These are phyloP conservation scores for Odontesthes bonariensis DNA, from an alignment of 2,113 vertebrate genomes.

Conservation along the genomic window DNA sequence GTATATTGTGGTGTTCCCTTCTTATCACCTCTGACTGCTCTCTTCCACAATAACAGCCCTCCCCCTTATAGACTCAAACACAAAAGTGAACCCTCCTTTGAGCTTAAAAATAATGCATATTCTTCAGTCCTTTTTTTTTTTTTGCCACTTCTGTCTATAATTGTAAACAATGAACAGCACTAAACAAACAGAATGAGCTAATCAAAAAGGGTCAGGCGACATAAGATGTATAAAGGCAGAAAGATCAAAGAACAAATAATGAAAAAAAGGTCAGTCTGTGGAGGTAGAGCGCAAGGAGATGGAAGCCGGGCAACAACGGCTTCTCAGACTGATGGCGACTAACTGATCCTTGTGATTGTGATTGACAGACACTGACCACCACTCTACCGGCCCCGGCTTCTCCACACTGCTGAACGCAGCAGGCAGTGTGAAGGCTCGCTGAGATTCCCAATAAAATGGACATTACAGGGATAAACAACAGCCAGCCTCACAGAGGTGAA, in stretches of 20 bases:
- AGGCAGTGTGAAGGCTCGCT: constrained; percentile 81
- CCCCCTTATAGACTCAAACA: constrained; percentile 56
- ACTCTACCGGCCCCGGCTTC: constrained; percentile 78
- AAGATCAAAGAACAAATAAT: constrained; percentile 41
- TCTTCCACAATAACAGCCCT: constrained; percentile 57
- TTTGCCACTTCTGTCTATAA: constrained; percentile 10
- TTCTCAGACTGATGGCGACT: constrained; percentile 78
- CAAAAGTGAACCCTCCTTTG: constrained; percentile 50
- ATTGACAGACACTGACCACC: constrained; percentile 85
- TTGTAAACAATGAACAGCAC: constrained; percentile 13
- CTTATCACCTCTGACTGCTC: constrained; percentile 77
- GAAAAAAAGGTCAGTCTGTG: constrained; percentile 32
- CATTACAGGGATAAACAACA: constrained; percentile 88
- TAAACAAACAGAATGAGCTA: constrained; percentile 21
- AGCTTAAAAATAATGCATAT: constrained; percentile 47
- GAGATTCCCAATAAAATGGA: constrained; percentile 88
- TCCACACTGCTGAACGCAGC: constrained; percentile 85
- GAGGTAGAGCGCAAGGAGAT: constrained; percentile 56
- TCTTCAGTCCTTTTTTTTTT: background rate
- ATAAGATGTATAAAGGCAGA: constrained; percentile 19
- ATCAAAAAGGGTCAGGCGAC: constrained; percentile 16
- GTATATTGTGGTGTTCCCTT: constrained; percentile 67
- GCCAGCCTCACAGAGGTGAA: constrained; percentile 77
- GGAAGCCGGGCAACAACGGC: constrained; percentile 64
- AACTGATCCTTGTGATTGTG: constrained; percentile 86